phyloP scores from a whole-genome alignment of 2,797 vertebrate genomes.

The Myotis findleyi region DNA sequence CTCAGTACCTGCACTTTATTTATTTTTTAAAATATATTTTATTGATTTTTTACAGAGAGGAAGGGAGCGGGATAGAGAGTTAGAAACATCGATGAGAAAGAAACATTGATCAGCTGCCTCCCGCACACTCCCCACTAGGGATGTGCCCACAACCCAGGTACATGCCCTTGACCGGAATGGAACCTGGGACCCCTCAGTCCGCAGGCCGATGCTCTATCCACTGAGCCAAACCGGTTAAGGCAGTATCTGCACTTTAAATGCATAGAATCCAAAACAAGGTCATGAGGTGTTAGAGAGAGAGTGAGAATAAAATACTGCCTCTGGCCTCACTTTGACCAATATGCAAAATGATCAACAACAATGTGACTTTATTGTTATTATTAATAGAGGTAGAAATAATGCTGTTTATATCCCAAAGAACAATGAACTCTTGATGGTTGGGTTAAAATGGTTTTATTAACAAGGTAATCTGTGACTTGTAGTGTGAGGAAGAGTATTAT shows the following conservation, averaged over 20 bases:
- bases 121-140: no score
- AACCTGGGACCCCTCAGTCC: no score
- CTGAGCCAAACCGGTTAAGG: no score
- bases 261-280: background rate
- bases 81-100: no score
- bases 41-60: no score
- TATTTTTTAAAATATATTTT: no score
- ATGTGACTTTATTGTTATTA: background rate
- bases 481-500: background rate
- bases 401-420: background rate
- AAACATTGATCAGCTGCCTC: no score
- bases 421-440: background rate
- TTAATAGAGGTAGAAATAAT: background rate
- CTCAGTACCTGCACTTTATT: background rate
- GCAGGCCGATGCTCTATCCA: no score
- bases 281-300: background rate
- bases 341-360: background rate
- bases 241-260: background rate
- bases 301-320: background rate
- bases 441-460: conserved; percentile 20
- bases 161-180: no score
- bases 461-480: background rate
- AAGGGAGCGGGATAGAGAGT: no score
- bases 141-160: no score
- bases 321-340: background rate